phyloP scores from a whole-genome alignment of 2,888 invertebrate genomes.

The Orthonevra nobilis region DNA sequence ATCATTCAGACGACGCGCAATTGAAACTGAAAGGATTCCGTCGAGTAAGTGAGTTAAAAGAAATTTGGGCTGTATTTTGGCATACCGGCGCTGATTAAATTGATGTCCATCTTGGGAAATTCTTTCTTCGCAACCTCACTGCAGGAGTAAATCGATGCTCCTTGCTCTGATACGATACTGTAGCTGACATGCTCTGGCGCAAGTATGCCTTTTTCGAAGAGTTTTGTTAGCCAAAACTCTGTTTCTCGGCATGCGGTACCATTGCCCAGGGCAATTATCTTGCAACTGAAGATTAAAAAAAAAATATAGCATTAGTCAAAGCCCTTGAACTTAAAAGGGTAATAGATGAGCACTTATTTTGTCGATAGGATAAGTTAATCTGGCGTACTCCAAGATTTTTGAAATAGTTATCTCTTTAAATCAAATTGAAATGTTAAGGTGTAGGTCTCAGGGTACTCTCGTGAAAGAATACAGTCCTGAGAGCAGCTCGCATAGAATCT shows the following conservation, averaged over 20 bases:
- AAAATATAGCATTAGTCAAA: too few species aligned
- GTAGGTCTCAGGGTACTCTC: too few species aligned
- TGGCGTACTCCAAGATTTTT: too few species aligned
- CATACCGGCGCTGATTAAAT: slow-evolving; percentile 88
- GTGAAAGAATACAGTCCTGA: too few species aligned
- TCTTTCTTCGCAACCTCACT: slow-evolving; percentile 92
- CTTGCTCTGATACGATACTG: slow-evolving; percentile 93
- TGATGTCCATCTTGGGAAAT: slow-evolving; percentile 91
- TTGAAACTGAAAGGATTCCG: slow-evolving; percentile 84
- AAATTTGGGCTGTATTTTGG: too few species aligned
- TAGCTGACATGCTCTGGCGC: slow-evolving; percentile 82
- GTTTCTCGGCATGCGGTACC: slow-evolving; percentile 95
- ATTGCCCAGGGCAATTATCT: slow-evolving; percentile 93
- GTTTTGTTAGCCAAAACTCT: slow-evolving; percentile 85
- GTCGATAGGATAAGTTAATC: too few species aligned
- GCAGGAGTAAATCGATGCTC: slow-evolving; percentile 95
- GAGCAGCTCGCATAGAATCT: too few species aligned
- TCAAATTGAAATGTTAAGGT: too few species aligned
- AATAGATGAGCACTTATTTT: too few species aligned
- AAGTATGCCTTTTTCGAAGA: slow-evolving; percentile 83
- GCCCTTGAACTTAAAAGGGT: too few species aligned
- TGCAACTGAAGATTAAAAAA: slow-evolving; percentile 82
- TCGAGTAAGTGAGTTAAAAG: too few species aligned
- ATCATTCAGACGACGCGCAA: slow-evolving; percentile 93
- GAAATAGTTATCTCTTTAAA: too few species aligned